A percentile compares a stretch with the other conserved stretches of the same genome.
These are phyloP conservation scores for Plecturocebus donacophilus DNA, from an alignment of 2,113 vertebrate species.

Conservation along the genomic window DNA sequence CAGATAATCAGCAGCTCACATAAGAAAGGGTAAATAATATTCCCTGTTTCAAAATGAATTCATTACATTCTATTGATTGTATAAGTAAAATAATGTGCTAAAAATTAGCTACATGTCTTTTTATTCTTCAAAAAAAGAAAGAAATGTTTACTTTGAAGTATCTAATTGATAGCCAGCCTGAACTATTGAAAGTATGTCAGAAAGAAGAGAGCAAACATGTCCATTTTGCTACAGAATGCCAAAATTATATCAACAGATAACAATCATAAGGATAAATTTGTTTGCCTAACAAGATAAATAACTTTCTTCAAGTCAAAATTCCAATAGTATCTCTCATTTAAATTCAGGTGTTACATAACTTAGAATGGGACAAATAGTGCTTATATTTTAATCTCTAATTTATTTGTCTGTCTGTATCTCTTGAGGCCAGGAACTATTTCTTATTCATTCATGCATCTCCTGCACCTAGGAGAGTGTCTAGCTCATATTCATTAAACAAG, in stretches of 20 bases:
- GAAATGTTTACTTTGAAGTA: background rate
- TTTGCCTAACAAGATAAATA: background rate
- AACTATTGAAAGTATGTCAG: background rate
- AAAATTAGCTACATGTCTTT: background rate
- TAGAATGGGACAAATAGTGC: background rate
- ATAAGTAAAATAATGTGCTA: constrained; percentile 3
- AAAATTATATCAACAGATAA: background rate
- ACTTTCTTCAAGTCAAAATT: background rate
- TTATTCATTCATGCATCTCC: background rate
- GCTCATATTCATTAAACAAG: background rate
- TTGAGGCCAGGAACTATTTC: background rate
- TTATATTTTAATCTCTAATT: background rate
- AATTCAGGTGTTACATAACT: background rate
- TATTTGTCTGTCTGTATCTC: background rate
- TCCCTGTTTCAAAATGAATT: background rate
- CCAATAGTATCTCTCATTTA: background rate
- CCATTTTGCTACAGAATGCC: background rate
- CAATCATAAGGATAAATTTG: background rate
- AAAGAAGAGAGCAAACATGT: background rate
- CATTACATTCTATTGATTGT: background rate
- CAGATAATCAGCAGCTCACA: background rate
- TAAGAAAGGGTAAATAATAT: background rate
- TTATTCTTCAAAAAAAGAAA: background rate
- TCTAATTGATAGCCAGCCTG: background rate
- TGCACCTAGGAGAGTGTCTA: background rate